Evolutionary conservation across 2,888 invertebrate species (phyloP).

Genomic region (Hermaeophaga mercurialis): DNA sequence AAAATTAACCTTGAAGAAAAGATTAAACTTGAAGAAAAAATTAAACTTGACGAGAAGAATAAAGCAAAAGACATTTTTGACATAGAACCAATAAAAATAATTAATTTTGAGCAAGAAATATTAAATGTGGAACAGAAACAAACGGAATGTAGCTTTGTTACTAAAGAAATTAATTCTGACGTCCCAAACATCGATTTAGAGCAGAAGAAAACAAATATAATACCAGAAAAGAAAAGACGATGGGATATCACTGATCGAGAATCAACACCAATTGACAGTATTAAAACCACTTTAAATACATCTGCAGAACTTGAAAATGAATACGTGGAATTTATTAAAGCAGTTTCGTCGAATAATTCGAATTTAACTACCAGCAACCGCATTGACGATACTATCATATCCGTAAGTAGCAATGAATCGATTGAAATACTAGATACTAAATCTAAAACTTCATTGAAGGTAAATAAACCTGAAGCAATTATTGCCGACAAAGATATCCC

Average conservation of each 20-base stretch:
- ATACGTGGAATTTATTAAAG: constrained; percentile 66
- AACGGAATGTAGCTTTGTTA: too few species aligned
- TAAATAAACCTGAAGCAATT: constrained; percentile 3
- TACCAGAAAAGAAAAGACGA: constrained; percentile 36
- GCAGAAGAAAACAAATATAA: constrained; percentile 15
- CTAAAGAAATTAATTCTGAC: too few species aligned
- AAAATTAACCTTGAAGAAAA: neutral
- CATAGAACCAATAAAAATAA: constrained; percentile 6
- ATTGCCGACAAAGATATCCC: constrained; percentile 35
- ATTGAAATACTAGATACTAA: neutral
- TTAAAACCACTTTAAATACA: neutral
- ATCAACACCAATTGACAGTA: neutral
- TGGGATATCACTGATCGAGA: constrained; percentile 32
- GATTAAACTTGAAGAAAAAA: neutral
- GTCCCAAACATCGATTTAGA: constrained; percentile 36
- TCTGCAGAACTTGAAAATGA: constrained; percentile 52
- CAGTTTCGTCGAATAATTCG: constrained; percentile 55
- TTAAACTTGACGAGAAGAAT: neutral
- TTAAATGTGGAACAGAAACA: too few species aligned
- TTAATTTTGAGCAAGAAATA: too few species aligned
- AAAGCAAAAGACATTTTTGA: neutral
- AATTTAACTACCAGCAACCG: neutral
- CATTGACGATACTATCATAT: constrained; percentile 11
- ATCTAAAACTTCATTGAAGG: neutral
- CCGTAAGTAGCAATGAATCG: constrained; percentile 7